Conservation (phyloP, 1,140 invertebrate species). For the Lutraria rhynchaena region DNA sequence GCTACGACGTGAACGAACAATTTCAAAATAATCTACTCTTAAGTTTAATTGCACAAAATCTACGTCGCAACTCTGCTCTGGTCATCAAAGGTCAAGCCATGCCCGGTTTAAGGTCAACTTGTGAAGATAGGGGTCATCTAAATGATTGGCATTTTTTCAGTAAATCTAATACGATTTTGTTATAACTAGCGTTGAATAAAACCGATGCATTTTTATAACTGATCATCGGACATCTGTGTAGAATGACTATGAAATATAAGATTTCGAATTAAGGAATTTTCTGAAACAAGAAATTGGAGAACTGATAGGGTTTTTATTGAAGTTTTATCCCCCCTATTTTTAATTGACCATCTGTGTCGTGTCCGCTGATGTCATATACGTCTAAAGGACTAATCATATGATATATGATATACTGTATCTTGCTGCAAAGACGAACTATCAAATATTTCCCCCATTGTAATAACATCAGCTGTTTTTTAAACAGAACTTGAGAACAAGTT, state of each 20-base stretch:
- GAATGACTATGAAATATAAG: constrained; percentile 24
- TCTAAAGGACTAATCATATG: no score
- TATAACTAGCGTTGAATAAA: constrained; percentile 25
- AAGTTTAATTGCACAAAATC: constrained; percentile 58
- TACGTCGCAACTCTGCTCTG: constrained; percentile 17
- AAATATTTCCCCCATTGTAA: no score
- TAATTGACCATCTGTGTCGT: constrained; percentile 37
- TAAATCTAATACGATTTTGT: constrained; percentile 48
- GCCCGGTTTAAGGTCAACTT: constrained; percentile 43
- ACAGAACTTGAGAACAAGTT: no score
- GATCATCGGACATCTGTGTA: constrained; percentile 52
- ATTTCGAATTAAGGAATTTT: constrained; percentile 34
- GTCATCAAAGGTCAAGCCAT: constrained; percentile 48
- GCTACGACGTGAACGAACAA: constrained; percentile 49
- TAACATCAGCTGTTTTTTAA: no score
- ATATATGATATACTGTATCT: no score
- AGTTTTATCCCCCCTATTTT: constrained; percentile 21
- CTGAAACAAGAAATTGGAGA: background rate
- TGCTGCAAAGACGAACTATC: no score
- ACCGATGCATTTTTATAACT: constrained; percentile 43
- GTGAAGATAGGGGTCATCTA: constrained; percentile 30
- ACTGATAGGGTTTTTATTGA: constrained; percentile 4
- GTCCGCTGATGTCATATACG: no score
- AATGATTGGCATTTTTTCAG: constrained; percentile 51
- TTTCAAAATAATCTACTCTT: constrained; percentile 59